A percentile compares a stretch with the other conserved stretches of the same genome.
Evolutionary conservation across 2,888 invertebrate genomes (phyloP).

Genomic region (Noctuana brunneofusca): DNA sequence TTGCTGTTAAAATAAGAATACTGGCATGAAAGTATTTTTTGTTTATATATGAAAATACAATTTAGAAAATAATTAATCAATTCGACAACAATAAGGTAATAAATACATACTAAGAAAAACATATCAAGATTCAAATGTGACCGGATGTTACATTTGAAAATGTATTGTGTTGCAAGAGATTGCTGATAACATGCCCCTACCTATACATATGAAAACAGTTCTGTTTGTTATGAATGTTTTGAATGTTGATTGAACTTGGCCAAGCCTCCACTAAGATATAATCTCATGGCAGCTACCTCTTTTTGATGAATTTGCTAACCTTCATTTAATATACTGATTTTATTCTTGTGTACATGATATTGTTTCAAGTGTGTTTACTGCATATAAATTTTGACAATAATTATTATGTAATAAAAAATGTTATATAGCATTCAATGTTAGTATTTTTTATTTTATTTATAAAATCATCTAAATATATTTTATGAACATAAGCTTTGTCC

Average conservation of each 20-base stretch:
- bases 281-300: conserved; percentile 41
- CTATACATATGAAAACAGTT: conserved; percentile 46
- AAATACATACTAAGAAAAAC: not conserved
- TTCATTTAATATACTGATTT: not conserved
- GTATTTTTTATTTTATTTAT: not conserved
- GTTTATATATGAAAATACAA: too few species aligned
- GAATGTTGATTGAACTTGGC: conserved; percentile 23
- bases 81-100: not conserved
- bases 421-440: not conserved
- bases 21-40: too few species aligned
- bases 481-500: too few species aligned
- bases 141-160: conserved; percentile 37
- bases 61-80: not conserved
- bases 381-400: conserved; percentile 54
- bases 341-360: not conserved
- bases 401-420: conserved; percentile 44
- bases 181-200: conserved; percentile 39
- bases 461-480: not conserved
- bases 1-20: not conserved
- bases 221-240: conserved; percentile 23
- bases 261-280: conserved; percentile 25
- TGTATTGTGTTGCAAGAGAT: conserved; percentile 37
- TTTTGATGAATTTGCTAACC: conserved; percentile 8
- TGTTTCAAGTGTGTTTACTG: conserved; percentile 13
- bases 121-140: conserved; percentile 3